Conservation (phyloP, 2,797 vertebrate genomes). For the Crypturellus tataupa region DNA sequence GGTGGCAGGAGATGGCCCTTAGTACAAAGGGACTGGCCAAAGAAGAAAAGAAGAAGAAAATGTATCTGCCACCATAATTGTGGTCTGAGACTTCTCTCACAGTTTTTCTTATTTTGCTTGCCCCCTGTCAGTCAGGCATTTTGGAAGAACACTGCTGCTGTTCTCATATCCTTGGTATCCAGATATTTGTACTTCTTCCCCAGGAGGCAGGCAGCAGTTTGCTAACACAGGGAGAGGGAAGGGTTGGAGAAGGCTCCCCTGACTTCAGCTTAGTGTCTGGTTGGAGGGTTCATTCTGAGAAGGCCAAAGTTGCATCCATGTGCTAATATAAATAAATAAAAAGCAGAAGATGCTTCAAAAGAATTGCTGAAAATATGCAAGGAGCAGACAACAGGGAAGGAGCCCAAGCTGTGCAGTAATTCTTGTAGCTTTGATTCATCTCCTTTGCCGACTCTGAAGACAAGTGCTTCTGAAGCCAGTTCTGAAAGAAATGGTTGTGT, state of each 20-base stretch:
- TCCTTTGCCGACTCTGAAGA: neutral
- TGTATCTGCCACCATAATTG: neutral
- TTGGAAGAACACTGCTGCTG: neutral
- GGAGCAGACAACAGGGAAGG: neutral
- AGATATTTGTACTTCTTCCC: neutral
- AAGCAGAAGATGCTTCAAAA: neutral
- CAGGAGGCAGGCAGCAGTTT: neutral
- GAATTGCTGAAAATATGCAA: neutral
- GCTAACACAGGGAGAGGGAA: neutral
- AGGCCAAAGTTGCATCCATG: neutral
- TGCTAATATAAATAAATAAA: neutral
- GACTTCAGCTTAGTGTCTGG: neutral
- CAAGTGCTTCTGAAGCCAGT: neutral
- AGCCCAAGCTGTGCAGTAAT: neutral
- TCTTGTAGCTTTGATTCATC: neutral
- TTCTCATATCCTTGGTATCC: neutral
- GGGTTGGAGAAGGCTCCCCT: neutral
- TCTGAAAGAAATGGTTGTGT: neutral
- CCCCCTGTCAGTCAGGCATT: neutral
- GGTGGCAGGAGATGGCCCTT: fast-evolving
- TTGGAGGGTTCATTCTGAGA: neutral
- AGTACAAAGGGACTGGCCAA: neutral
- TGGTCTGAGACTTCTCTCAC: neutral
- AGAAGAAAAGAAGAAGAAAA: neutral
- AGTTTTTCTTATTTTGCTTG: neutral